These are phyloP conservation scores for Bombyx mori DNA, from an alignment of 1,140 invertebrate genomes.

Conservation along the genomic window DNA sequence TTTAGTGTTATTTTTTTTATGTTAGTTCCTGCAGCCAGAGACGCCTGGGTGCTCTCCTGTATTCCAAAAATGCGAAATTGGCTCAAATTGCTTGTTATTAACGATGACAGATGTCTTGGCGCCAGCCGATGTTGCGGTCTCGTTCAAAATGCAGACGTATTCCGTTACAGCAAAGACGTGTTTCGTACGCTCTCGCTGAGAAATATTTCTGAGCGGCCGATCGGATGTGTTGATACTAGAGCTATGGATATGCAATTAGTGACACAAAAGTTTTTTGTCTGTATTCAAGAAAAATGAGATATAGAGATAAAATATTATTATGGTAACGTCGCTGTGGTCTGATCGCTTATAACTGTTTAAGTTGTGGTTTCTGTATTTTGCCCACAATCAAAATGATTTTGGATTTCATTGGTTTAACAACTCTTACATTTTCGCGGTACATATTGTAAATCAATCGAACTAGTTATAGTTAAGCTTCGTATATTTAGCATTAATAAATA, in stretches of 20 bases:
- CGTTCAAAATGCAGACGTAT: constrained; percentile 17
- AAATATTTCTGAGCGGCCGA: constrained; percentile 29
- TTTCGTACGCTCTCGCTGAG: constrained; percentile 9
- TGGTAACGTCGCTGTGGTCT: constrained; percentile 8
- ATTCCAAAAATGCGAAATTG: constrained; percentile 67
- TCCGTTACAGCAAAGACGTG: constrained; percentile 6
- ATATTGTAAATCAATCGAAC: no score
- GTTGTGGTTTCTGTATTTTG: constrained; percentile 14
- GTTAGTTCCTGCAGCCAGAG: constrained; percentile 52
- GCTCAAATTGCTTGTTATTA: constrained; percentile 68
- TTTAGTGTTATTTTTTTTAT: constrained; percentile 59
- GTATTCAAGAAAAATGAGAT: constrained; percentile 27
- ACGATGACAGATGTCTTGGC: constrained; percentile 67
- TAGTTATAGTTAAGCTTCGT: no score
- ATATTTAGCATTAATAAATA: no score
- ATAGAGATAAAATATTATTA: constrained; percentile 15
- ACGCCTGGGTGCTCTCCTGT: constrained; percentile 45
- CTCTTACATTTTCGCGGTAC: no score
- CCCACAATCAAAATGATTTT: no score
- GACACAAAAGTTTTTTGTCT: constrained; percentile 35
- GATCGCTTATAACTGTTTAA: constrained; percentile 25
- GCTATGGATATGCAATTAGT: constrained; percentile 61
- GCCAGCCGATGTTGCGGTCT: constrained; percentile 24
- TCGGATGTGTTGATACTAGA: constrained; percentile 59
- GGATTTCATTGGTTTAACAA: no score